These are phyloP conservation scores for Dolichallabes microphthalmus DNA, from an alignment of 2,113 vertebrate species.

Conservation along the genomic window DNA sequence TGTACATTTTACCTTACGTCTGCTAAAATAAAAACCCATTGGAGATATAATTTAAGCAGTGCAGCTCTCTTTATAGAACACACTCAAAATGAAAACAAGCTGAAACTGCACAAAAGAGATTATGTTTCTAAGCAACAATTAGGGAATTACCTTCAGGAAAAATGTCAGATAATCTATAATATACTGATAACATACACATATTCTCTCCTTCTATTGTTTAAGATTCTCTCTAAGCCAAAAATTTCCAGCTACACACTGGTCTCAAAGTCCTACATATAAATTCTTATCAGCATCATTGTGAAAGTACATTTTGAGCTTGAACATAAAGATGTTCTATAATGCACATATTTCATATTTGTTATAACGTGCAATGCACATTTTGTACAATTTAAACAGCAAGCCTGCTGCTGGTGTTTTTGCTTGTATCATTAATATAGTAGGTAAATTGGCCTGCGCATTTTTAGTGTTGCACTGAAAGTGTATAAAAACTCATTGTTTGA, in stretches of 20 bases:
- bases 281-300: background rate
- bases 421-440: slow-evolving; percentile 24
- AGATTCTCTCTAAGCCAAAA: background rate
- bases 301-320: slow-evolving; percentile 22
- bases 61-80: background rate
- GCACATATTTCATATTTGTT: background rate
- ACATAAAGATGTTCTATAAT: background rate
- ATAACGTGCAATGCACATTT: slow-evolving; percentile 2
- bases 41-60: background rate
- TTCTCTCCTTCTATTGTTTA: background rate
- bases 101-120: background rate
- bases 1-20: background rate
- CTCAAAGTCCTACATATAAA: slow-evolving; percentile 7
- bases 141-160: background rate
- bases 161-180: slow-evolving; percentile 4
- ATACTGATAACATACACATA: background rate
- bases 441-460: slow-evolving; percentile 30
- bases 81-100: background rate
- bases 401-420: slow-evolving; percentile 66
- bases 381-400: slow-evolving; percentile 50
- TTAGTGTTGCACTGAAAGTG: slow-evolving; percentile 34
- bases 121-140: background rate
- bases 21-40: background rate
- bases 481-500: slow-evolving; percentile 43
- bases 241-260: background rate